Percentiles rank a stretch among this genome's conserved stretches.
Conservation (phyloP, 2,888 invertebrate species). For the Schizaphis graminum region DNA sequence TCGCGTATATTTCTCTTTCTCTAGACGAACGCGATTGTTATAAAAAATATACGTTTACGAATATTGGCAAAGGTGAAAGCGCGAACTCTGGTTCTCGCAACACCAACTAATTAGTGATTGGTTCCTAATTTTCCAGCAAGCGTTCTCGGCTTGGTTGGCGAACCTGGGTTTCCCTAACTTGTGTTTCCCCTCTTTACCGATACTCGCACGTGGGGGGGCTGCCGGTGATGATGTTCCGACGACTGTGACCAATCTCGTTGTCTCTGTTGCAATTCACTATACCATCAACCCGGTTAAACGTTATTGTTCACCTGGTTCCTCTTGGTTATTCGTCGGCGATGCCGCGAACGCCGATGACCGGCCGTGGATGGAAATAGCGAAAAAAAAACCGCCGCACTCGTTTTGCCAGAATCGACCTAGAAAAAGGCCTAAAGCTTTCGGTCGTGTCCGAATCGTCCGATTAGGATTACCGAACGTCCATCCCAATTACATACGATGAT, state of each 20-base stretch:
- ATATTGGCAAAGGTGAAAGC: slow-evolving; percentile 17
- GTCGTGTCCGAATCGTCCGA: not conserved
- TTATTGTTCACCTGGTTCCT: not conserved
- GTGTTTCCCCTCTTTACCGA: slow-evolving; percentile 44
- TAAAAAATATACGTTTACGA: not conserved
- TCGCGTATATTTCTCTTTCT: not conserved
- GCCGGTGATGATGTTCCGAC: not conserved
- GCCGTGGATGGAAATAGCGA: not conserved
- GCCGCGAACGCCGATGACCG: not conserved
- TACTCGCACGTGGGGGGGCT: not conserved
- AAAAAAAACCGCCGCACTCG: not conserved
- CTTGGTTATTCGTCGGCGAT: not conserved
- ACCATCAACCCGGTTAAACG: not conserved
- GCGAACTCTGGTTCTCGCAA: slow-evolving; percentile 44
- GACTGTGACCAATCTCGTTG: slow-evolving; percentile 43
- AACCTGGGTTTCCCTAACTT: slow-evolving; percentile 39
- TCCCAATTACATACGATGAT: not conserved
- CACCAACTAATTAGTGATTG: slow-evolving; percentile 35
- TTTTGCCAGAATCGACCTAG: not conserved
- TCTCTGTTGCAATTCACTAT: not conserved
- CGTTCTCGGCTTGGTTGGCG: slow-evolving; percentile 46
- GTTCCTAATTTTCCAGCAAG: slow-evolving; percentile 50
- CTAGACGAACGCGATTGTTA: not conserved
- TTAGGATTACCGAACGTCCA: not conserved
- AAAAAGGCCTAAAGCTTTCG: not conserved